phyloP scores from a whole-genome alignment of 1,140 invertebrate genomes.

The Tenebrio molitor region DNA sequence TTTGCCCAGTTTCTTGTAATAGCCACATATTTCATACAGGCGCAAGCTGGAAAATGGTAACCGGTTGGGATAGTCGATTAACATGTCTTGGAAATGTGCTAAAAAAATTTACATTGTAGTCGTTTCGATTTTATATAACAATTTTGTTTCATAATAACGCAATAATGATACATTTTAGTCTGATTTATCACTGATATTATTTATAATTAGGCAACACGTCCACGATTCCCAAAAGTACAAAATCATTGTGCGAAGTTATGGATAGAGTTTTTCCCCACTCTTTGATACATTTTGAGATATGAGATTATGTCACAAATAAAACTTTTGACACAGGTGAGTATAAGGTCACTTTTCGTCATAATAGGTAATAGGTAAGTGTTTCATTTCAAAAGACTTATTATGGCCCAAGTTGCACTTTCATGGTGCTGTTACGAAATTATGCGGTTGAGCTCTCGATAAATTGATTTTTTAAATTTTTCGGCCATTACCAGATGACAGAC shows the following conservation, averaged over 20 bases:
- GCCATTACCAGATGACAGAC: too few relatives aligned
- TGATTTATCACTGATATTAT: not conserved
- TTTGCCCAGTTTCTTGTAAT: not conserved
- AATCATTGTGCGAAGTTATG: not conserved
- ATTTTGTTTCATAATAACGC: slow-evolving; percentile 6
- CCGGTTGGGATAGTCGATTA: slow-evolving; percentile 9
- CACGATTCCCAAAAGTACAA: not conserved
- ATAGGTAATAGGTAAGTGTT: not conserved
- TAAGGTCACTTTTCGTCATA: slow-evolving; percentile 11
- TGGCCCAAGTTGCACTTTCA: not conserved
- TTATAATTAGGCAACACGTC: not conserved
- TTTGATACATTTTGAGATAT: not conserved
- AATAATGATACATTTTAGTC: not conserved
- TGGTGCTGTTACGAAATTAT: not conserved
- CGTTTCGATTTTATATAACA: slow-evolving; percentile 30
- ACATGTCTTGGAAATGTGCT: not conserved
- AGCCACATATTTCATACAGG: not conserved
- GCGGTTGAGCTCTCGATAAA: not conserved
- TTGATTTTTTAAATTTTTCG: not conserved
- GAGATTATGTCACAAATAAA: not conserved
- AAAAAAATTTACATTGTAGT: slow-evolving; percentile 13
- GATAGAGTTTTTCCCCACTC: not conserved
- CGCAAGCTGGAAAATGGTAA: slow-evolving; percentile 13
- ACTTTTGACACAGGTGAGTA: not conserved
- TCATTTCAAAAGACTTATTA: not conserved